Base-by-base conservation (phyloP, 2,888 invertebrate species). In the Lampropteryx suffumata region DNA sequence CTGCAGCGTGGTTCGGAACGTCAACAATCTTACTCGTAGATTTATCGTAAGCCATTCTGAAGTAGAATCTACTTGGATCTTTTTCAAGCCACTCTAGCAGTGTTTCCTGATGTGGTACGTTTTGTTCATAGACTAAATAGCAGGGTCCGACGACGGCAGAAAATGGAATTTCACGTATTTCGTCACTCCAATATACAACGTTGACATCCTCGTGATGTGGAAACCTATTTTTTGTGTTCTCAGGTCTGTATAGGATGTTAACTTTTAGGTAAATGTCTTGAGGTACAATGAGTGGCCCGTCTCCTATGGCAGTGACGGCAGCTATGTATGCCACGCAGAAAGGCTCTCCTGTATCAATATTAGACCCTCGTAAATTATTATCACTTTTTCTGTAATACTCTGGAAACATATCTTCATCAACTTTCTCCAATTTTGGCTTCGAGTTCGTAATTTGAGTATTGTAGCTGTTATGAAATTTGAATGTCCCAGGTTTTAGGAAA, bases 341-440 rank as follows among this genome's bases (percentile, higher is more conserved):
- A 0, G 96, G 95, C 55, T 95, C 93, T 0, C 94, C 94, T 0
- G 94, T 94, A 55, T 94, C 93, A 9, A 91, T 75, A 67, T 95
- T 95, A 0, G 94, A 94, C 0, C 95, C 95, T 62, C 95, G 94
- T 13, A 94, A 76, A 57, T 90, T 91, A 57, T 94, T 94, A 9
- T 92, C 91, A 33, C 91, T 92, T 81, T 96, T 96, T 47, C 96
- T 90, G 74, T 96, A 96, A 65, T 93, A 94, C 76, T 97, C 97
- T 0, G 96, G 94, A 71, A 95, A 96, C 26, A 93, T 73, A n/a
- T 92, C 91, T 73, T 95, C 95, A 77, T 96, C 94, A 1, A 93
- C 91, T 60, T 91, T 84, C 42, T 90, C 90, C 39, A 82, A 60
- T 67, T 85, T 89, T 0, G 67, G 57, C 65, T 80, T 86, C 34